Base-by-base conservation (phyloP, 2,113 vertebrate genomes). In the Leptobrachium leishanense region DNA sequence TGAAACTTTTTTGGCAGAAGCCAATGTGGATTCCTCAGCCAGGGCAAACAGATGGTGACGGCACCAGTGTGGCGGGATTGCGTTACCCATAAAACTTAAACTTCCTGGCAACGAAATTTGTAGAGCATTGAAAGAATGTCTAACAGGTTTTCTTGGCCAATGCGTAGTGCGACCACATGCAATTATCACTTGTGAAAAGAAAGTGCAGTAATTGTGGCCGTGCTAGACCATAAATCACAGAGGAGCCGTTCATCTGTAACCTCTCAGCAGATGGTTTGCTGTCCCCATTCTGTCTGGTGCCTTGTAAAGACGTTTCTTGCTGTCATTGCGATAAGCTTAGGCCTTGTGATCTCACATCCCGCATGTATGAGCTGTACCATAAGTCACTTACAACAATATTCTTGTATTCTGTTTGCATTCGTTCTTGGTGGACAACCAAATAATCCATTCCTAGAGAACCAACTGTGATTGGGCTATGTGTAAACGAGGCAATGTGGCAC, bases 121-220 rank as follows among this genome's bases (percentile, higher is more conserved):
- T 66, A 44, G 54, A 80, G 50, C 53, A 39, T 12, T 73, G 70
- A 80, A 73, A 73, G 74, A 77, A 59, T 8, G 77, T 73, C 71
- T 55, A 44, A 20, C 54, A 73, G 77, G 70, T 67, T 53, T 73
- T 80, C 77, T 73, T 57, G 41, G 77, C 77, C 77, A 80, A 80
- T 50, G 53, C 70, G 59, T 67, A 40, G 63, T 44, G 70, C 43
- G 71, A 80, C 77, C 77, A 67, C 77, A 80, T 72, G 63, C 77
- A 80, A 80, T 80, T 80, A 80, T 80, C 77, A 80, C 71, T 73
- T 64, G 43, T 54, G n/a, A 79, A 69, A 44, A 73, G 77, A 74
- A 74, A 73, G 63, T 57, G 39, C 70, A 70, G 62, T 77, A 77
- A 77, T 55, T 62, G 59, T 41, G 68, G 67, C 54, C 59, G 31